A percentile compares a stretch with the other conserved stretches of the same genome.
phyloP scores from a whole-genome alignment of 2,113 vertebrate species.

The Shinisaurus crocodilurus region DNA sequence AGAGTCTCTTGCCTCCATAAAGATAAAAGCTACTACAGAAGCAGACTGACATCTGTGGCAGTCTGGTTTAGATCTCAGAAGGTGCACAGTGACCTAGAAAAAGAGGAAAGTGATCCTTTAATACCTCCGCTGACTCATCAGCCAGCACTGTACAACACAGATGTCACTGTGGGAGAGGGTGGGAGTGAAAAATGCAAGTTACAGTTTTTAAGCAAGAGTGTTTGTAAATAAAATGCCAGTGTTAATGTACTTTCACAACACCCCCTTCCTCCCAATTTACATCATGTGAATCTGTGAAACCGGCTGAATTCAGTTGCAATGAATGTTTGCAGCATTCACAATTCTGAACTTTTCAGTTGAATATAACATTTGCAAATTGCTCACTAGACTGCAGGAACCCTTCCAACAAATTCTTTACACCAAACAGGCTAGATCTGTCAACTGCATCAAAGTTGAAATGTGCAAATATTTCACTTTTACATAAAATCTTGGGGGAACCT shows the following conservation, averaged over 20 bases:
- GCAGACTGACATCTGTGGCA: background rate
- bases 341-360: background rate
- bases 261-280: background rate
- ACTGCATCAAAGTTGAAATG: background rate
- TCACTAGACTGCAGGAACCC: background rate
- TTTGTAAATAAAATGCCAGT: background rate
- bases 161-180: background rate
- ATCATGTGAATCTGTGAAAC: background rate
- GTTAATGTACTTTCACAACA: background rate
- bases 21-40: background rate
- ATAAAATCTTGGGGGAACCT: background rate
- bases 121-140: background rate
- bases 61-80: background rate
- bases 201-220: background rate
- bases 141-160: background rate
- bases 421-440: background rate
- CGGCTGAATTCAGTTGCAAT: background rate
- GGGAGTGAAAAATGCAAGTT: background rate
- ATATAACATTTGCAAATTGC: background rate
- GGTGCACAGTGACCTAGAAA: background rate
- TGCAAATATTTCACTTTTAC: background rate
- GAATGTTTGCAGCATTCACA: background rate
- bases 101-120: conserved; percentile 5
- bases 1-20: background rate
- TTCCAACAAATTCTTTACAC: background rate